Conservation (phyloP, 2,797 vertebrate genomes). For the Aulostomus chinensis region DNA sequence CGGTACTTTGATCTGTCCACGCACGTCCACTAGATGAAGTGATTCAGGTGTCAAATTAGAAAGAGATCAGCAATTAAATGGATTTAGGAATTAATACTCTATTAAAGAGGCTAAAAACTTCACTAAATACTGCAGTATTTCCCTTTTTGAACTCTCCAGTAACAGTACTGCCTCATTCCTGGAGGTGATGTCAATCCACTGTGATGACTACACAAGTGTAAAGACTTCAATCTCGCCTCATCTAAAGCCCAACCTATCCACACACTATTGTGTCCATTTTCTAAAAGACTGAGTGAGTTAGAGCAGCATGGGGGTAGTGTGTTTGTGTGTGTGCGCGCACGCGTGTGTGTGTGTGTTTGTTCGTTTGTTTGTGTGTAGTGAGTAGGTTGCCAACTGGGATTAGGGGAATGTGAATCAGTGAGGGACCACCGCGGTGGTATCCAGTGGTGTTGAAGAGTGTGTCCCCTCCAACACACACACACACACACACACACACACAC, state of each 20-base stretch:
- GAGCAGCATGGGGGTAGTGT: conserved; percentile 35
- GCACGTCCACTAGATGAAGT: no score
- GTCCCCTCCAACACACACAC: background rate
- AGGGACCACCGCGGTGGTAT: conserved; percentile 69
- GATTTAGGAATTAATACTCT: no score
- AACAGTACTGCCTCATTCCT: conserved; percentile 25
- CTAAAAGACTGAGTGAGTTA: conserved; percentile 50
- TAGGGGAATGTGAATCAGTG: conserved; percentile 68
- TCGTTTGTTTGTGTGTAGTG: conserved; percentile 17
- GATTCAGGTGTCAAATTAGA: no score
- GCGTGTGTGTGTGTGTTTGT: conserved; percentile 5
- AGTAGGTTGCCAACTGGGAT: conserved; percentile 74
- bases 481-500: background rate
- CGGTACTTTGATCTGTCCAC: no score
- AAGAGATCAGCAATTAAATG: no score
- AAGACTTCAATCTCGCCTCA: conserved; percentile 58
- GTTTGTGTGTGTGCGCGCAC: conserved; percentile 7
- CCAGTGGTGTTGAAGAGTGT: conserved; percentile 58
- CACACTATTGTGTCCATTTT: conserved; percentile 60
- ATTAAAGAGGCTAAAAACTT: no score
- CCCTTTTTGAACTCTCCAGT: conserved; percentile 13
- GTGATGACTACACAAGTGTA: conserved; percentile 39
- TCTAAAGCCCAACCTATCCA: conserved; percentile 45
- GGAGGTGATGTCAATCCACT: conserved; percentile 51
- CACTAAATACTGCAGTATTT: conserved; percentile 5